Evolutionary conservation across 1,140 invertebrate genomes (phyloP).

Genomic region (Argopecten irradians): DNA sequence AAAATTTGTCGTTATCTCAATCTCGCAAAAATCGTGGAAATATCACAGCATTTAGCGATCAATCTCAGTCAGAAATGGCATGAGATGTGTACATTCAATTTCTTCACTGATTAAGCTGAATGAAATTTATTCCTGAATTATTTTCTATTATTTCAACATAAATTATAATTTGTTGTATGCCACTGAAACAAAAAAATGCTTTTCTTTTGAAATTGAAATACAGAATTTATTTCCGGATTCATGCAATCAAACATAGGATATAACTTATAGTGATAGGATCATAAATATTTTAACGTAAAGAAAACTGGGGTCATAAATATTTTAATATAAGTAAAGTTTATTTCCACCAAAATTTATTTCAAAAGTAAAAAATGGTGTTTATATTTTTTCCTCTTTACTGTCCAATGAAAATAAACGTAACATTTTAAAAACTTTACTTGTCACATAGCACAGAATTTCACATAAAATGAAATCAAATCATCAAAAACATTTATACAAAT

Average conservation of each 20-base stretch:
- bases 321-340: not conserved
- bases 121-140: conserved; percentile 8
- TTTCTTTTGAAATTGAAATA: not conserved
- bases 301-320: no score
- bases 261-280: not conserved
- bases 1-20: conserved; percentile 1
- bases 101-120: not conserved
- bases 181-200: not conserved
- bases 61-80: not conserved
- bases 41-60: not conserved
- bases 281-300: not conserved
- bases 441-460: no score
- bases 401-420: no score
- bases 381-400: no score
- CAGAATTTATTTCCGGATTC: not conserved
- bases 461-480: no score
- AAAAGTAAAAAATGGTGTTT: not conserved
- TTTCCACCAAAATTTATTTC: not conserved
- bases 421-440: no score
- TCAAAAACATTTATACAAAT: no score
- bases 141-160: not conserved
- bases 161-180: not conserved
- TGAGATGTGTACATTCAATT: not conserved
- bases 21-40: not conserved
- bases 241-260: not conserved